Percentiles rank a stretch among this genome's conserved stretches.
Conservation (phyloP, 1,140 invertebrate genomes). For the Cecropterus lyciades region DNA sequence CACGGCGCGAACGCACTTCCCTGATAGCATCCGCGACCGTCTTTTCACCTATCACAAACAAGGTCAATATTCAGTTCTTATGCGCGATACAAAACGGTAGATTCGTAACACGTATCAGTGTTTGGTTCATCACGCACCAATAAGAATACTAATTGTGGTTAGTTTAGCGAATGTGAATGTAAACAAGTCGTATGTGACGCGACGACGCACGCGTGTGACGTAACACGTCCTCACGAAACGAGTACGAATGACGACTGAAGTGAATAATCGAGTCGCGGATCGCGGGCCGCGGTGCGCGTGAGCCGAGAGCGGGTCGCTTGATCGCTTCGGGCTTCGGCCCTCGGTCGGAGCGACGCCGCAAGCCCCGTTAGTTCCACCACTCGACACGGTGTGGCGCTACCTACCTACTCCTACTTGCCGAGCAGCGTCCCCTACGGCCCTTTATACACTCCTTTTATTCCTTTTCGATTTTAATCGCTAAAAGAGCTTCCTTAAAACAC, state of each 20-base stretch:
- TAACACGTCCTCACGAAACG: slow-evolving; percentile 54
- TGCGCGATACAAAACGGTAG: slow-evolving; percentile 39
- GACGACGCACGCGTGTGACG: slow-evolving; percentile 47
- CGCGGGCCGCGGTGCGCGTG: slow-evolving; percentile 19
- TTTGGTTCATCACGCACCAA: slow-evolving; percentile 72
- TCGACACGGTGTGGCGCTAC: slow-evolving; percentile 64
- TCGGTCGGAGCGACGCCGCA: slow-evolving; percentile 19
- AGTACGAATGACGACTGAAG: slow-evolving; percentile 53
- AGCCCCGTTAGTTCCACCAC: slow-evolving; percentile 52
- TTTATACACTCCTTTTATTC: background rate
- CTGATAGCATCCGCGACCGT: slow-evolving; percentile 69
- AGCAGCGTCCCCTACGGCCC: slow-evolving; percentile 3
- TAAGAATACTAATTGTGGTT: slow-evolving; percentile 58
- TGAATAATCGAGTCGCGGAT: slow-evolving; percentile 2
- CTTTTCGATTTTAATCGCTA: too few species aligned
- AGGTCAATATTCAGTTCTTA: slow-evolving; percentile 60
- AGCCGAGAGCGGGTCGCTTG: slow-evolving; percentile 2
- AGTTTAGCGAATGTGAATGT: slow-evolving; percentile 51
- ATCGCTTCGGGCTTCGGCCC: slow-evolving; percentile 13
- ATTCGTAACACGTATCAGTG: slow-evolving; percentile 46
- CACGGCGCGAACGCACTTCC: slow-evolving; percentile 61
- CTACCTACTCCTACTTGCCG: slow-evolving; percentile 9
- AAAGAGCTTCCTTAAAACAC: too few species aligned
- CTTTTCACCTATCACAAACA: slow-evolving; percentile 66
- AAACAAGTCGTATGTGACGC: slow-evolving; percentile 70